Conservation (phyloP, 2,113 vertebrate genomes). For the Aptenodytes patagonicus region DNA sequence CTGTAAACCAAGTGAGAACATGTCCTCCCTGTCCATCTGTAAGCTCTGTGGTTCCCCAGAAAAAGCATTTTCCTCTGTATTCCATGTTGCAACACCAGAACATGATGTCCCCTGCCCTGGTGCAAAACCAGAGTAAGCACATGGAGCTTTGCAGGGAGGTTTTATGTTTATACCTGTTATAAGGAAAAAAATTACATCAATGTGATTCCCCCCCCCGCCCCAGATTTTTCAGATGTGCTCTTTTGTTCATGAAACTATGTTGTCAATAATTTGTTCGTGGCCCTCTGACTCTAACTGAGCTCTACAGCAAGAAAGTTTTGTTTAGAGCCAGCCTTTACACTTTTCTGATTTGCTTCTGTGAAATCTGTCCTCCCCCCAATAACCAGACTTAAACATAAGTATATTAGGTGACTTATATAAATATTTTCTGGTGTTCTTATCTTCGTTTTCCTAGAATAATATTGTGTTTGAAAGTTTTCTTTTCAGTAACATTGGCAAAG, state of each 20-base stretch:
- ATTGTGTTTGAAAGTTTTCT: background rate
- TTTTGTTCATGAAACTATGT: background rate
- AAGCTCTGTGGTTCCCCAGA: background rate
- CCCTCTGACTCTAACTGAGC: background rate
- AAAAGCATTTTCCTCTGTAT: background rate
- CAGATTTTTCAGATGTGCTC: background rate
- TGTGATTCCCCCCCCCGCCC: rapidly evolving
- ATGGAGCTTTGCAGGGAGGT: background rate
- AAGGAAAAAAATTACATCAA: background rate
- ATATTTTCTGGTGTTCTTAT: background rate
- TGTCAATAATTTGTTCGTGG: background rate
- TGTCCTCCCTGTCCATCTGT: background rate
- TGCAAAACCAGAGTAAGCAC: background rate
- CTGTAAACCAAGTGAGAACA: background rate
- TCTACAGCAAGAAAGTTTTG: background rate
- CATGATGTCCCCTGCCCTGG: too few relatives aligned
- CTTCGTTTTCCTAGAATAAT: background rate
- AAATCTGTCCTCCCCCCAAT: background rate
- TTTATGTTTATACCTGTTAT: background rate
- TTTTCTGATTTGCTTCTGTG: background rate
- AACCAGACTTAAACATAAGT: background rate
- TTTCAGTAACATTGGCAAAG: background rate
- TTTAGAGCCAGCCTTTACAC: background rate
- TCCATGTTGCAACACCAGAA: background rate
- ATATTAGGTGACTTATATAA: background rate